These are phyloP conservation scores for Paramuricea clavata DNA, from an alignment of 92 coral and sea anemone genomes.

Conservation along the genomic window DNA sequence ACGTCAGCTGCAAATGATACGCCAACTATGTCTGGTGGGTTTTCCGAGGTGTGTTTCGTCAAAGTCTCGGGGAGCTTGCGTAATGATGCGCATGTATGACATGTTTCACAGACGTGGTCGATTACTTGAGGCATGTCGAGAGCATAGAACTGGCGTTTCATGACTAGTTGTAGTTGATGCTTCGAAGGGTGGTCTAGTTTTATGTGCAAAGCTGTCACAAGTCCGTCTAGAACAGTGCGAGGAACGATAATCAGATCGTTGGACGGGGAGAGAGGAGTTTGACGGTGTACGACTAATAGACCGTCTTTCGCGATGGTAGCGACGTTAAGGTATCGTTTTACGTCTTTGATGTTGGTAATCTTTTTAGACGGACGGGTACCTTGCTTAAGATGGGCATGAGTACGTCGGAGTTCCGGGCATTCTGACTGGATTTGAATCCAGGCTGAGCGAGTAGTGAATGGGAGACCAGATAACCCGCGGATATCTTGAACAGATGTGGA, in stretches of 20 bases:
- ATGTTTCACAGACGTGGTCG: not conserved
- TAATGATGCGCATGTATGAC: not conserved
- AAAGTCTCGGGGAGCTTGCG: not conserved
- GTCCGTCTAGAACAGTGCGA: not conserved
- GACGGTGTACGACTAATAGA: slow-evolving; percentile 9
- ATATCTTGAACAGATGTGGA: slow-evolving; percentile 11
- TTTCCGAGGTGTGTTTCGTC: not conserved
- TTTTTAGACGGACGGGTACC: too few species aligned
- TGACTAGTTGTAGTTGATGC: slow-evolving; percentile 53
- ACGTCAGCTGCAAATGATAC: slow-evolving; percentile 68
- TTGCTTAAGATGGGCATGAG: too few species aligned
- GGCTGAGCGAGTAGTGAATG: slow-evolving; percentile 46
- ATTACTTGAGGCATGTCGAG: not conserved
- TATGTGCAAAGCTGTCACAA: not conserved
- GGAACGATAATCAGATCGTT: not conserved
- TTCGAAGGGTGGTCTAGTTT: slow-evolving; percentile 65
- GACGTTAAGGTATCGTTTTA: slow-evolving; percentile 31
- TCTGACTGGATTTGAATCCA: slow-evolving; percentile 54
- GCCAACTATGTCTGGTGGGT: slow-evolving; percentile 67
- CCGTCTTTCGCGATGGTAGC: slow-evolving; percentile 28
- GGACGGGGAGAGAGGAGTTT: slow-evolving; percentile 10
- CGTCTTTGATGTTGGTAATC: not conserved
- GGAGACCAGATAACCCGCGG: slow-evolving; percentile 8
- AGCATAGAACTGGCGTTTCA: not conserved
- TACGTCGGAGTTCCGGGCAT: slow-evolving; percentile 51